phyloP scores from a whole-genome alignment of 2,113 vertebrate genomes.

The Cromileptes altivelis region DNA sequence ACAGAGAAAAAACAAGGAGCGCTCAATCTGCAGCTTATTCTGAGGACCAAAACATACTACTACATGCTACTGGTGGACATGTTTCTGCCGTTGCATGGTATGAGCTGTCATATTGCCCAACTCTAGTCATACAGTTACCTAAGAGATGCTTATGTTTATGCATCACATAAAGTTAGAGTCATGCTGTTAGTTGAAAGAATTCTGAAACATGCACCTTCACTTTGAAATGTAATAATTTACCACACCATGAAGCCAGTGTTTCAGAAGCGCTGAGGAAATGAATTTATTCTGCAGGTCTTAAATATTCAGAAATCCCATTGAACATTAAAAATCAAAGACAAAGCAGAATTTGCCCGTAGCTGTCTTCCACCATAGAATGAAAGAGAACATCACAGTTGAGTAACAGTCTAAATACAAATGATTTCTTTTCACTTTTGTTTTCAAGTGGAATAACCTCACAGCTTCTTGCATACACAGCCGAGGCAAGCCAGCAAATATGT shows the following conservation, averaged over 20 bases:
- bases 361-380: neutral
- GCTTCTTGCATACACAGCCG: neutral
- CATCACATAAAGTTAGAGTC: too few species aligned
- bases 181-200: too few species aligned
- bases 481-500: slow-evolving; percentile 18
- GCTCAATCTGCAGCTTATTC: too few species aligned
- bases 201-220: too few species aligned
- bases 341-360: neutral
- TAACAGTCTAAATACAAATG: neutral
- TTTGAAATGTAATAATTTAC: too few species aligned
- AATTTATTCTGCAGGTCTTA: neutral
- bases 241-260: neutral
- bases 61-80: too few species aligned
- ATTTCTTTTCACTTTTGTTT: neutral
- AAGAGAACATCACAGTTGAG: neutral
- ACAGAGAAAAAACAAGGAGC: too few species aligned
- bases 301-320: neutral
- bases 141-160: too few species aligned
- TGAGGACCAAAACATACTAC: too few species aligned
- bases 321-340: neutral
- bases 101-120: too few species aligned
- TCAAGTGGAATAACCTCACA: neutral
- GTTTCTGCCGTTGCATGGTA: too few species aligned
- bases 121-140: too few species aligned
- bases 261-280: neutral